A percentile compares a stretch with the other conserved stretches of the same genome.
Conservation (phyloP, 2,113 vertebrate genomes). For the Catharus minimus region DNA sequence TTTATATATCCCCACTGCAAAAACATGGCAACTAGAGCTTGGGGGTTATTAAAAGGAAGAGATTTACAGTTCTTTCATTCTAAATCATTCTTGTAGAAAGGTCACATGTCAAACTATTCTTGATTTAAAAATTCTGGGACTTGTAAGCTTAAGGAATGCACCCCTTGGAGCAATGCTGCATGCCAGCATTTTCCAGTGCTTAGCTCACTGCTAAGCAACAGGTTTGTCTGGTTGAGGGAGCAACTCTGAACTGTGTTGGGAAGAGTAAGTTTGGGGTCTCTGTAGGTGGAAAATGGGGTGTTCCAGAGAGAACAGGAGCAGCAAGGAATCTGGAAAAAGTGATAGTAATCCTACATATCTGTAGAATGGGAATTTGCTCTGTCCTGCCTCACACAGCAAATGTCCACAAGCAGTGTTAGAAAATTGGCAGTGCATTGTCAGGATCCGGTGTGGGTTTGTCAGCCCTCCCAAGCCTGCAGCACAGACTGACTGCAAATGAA, state of each 20-base stretch:
- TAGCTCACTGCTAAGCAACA: background rate
- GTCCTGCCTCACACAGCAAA: background rate
- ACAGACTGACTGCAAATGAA: background rate
- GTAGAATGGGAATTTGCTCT: background rate
- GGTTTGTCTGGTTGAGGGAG: background rate
- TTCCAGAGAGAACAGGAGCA: background rate
- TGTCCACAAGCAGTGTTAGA: background rate
- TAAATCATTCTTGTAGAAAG: background rate
- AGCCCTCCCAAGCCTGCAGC: background rate
- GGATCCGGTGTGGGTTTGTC: background rate
- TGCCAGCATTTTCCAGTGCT: background rate
- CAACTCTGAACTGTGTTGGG: background rate
- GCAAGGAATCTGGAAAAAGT: background rate
- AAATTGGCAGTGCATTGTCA: background rate
- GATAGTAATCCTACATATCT: background rate
- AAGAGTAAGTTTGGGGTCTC: background rate
- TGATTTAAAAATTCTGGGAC: background rate
- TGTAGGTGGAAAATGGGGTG: background rate
- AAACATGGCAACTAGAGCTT: conserved; percentile 16
- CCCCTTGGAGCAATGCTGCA: background rate
- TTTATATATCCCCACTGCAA: conserved; percentile 8
- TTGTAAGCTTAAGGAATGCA: background rate
- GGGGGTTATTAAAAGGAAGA: background rate
- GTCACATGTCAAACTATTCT: background rate
- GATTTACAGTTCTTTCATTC: conserved; percentile 16